A percentile compares a stretch with the other conserved stretches of the same genome.
Conservation (phyloP, 2,888 invertebrate species). For the Phasia obesa region DNA sequence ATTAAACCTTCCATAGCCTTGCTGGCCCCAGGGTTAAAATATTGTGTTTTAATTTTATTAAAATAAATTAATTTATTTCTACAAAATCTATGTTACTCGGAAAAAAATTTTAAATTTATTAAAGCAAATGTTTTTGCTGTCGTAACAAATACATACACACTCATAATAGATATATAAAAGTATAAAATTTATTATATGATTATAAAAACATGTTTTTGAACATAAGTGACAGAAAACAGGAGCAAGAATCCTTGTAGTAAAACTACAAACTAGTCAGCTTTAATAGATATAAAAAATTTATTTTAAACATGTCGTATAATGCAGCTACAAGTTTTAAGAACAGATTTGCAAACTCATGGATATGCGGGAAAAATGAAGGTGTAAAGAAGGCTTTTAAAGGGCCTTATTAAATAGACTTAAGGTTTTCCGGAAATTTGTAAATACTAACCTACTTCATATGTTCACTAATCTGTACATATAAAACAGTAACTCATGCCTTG, state of each 20-base stretch:
- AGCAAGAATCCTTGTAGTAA: conserved; percentile 18
- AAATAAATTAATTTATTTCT: conserved; percentile 57
- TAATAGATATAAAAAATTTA: neutral
- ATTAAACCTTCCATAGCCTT: conserved; percentile 18
- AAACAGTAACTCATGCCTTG: too few relatives aligned
- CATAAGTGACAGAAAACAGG: conserved; percentile 30
- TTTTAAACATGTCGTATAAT: conserved; percentile 28
- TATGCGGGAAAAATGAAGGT: neutral
- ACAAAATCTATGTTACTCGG: neutral
- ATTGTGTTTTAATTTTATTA: conserved; percentile 53
- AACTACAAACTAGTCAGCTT: neutral
- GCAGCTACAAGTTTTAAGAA: conserved; percentile 24
- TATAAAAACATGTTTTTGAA: conserved; percentile 51
- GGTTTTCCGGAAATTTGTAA: too few relatives aligned
- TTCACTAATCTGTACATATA: too few relatives aligned
- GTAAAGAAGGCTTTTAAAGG: neutral
- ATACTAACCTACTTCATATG: too few relatives aligned
- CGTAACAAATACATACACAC: neutral
- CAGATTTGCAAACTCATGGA: neutral
- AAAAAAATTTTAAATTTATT: conserved; percentile 48
- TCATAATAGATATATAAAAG: neutral
- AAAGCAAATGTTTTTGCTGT: conserved; percentile 44
- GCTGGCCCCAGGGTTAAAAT: conserved; percentile 19
- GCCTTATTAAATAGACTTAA: neutral
- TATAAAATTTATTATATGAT: conserved; percentile 13